Evolutionary conservation across 2,797 vertebrate genomes (phyloP).

Genomic region (Pantherophis vulpinus): DNA sequence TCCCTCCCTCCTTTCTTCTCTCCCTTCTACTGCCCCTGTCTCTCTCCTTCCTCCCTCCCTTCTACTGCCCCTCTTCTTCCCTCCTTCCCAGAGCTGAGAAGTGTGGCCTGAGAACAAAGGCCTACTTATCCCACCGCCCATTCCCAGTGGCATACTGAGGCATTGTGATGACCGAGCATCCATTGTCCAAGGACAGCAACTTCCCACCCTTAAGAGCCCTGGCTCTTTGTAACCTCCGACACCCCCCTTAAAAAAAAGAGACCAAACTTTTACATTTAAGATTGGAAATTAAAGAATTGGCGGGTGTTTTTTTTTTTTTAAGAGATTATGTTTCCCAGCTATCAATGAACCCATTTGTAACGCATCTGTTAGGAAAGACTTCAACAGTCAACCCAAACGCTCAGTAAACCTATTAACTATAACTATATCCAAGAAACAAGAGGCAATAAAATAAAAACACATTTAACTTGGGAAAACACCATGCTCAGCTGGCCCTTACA

Average conservation of each 20-base stretch:
- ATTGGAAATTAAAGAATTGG: not conserved
- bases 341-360: not conserved
- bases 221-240: not conserved
- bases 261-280: not conserved
- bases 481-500: not conserved
- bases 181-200: not conserved
- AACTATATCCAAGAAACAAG: not conserved
- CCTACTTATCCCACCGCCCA: rapidly evolving
- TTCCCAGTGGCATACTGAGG: not conserved
- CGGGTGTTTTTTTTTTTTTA: not conserved
- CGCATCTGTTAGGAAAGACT: not conserved
- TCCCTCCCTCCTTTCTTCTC: not conserved
- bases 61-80: not conserved
- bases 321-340: not conserved
- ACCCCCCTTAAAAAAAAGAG: not conserved
- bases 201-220: not conserved
- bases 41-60: not conserved
- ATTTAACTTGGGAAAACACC: not conserved
- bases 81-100: not conserved
- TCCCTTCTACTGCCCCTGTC: no score
- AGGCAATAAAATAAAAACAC: not conserved
- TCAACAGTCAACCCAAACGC: not conserved
- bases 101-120: not conserved
- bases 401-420: not conserved
- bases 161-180: not conserved